Percentiles rank a stretch among this genome's conserved stretches.
Evolutionary conservation across 2,797 vertebrate genomes (phyloP).

Genomic region (Antrozous pallidus): DNA sequence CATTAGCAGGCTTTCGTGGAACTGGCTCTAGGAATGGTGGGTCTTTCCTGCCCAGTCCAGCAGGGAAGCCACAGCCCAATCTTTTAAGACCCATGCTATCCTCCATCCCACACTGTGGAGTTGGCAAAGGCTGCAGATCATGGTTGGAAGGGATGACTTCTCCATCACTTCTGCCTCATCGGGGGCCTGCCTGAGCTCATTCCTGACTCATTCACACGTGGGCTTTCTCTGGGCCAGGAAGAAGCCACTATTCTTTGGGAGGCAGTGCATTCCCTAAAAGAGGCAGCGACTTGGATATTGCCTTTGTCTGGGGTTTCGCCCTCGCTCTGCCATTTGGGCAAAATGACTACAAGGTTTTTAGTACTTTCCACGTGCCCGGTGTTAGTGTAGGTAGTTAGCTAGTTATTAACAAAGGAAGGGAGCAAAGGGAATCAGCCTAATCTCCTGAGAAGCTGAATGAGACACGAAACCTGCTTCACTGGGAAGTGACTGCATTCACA

Average conservation of each 20-base stretch:
- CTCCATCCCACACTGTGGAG: not conserved
- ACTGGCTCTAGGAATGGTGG: rapidly evolving
- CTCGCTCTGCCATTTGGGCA: not conserved
- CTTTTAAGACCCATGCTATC: not conserved
- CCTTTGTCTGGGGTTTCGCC: not conserved
- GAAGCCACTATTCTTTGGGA: not conserved
- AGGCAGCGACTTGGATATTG: not conserved
- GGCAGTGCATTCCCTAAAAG: not conserved
- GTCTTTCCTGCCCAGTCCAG: not conserved
- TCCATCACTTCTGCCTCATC: not conserved
- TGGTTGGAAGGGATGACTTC: not conserved
- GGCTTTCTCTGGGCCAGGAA: not conserved
- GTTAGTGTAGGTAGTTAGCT: not conserved
- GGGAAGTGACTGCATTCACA: not conserved
- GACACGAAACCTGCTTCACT: not conserved
- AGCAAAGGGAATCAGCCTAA: not conserved
- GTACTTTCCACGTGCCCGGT: not conserved
- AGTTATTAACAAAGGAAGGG: not conserved
- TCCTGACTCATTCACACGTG: not conserved
- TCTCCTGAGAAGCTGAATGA: not conserved
- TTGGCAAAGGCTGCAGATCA: not conserved
- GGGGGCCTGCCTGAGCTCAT: not conserved
- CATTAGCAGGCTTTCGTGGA: not conserved
- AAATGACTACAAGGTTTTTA: not conserved
- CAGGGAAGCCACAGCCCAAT: not conserved